phyloP scores from a whole-genome alignment of 2,888 invertebrate genomes.

The Orthosia incerta region DNA sequence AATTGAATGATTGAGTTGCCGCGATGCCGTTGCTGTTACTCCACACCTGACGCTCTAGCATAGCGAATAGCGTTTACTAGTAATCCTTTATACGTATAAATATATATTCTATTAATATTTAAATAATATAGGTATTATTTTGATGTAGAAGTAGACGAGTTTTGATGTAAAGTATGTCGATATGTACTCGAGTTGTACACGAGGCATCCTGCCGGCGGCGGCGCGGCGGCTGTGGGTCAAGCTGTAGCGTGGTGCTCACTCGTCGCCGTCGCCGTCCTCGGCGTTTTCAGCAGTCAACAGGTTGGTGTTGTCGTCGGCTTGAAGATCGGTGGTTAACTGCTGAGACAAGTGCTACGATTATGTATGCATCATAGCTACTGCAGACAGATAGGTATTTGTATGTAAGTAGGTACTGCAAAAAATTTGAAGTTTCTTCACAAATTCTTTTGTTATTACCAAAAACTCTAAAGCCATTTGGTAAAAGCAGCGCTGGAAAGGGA shows the following conservation, averaged over 20 bases:
- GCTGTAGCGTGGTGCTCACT: conserved; percentile 80
- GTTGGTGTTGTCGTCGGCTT: conserved; percentile 88
- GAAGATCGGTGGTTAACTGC: conserved; percentile 85
- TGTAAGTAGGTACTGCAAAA: too few relatives aligned
- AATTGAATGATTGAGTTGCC: conserved; percentile 36
- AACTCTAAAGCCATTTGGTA: neutral
- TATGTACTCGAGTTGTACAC: conserved; percentile 76
- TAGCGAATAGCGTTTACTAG: conserved; percentile 49
- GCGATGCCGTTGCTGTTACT: conserved; percentile 30
- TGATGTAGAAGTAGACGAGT: conserved; percentile 53
- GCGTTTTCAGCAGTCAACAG: conserved; percentile 87
- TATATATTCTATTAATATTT: conserved; percentile 60
- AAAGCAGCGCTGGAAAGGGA: too few relatives aligned
- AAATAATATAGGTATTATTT: conserved; percentile 48
- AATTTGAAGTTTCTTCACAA: too few relatives aligned
- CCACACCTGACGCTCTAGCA: conserved; percentile 40
- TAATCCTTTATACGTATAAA: conserved; percentile 59
- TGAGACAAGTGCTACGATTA: conserved; percentile 74
- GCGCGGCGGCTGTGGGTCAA: conserved; percentile 72
- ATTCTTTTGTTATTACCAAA: neutral
- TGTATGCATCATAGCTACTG: conserved; percentile 11
- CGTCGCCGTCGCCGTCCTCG: conserved; percentile 82
- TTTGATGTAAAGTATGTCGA: conserved; percentile 53
- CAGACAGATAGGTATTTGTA: neutral
- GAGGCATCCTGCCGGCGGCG: conserved; percentile 74